Evolutionary conservation across 2,797 vertebrate species (phyloP).

Genomic region (Brachyalestes nurse): DNA sequence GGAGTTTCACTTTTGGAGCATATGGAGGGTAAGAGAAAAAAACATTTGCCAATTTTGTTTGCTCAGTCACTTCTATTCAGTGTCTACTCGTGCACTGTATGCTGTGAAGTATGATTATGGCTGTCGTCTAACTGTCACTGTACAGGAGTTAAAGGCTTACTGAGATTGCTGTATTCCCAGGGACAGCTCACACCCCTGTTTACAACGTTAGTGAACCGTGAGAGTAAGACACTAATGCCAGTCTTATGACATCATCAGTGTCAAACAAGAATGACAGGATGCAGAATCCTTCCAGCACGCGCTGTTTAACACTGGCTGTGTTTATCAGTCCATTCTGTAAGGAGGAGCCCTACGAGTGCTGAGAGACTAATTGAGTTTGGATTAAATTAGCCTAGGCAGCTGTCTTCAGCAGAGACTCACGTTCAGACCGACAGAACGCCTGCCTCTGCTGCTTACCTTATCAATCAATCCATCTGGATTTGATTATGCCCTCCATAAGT

Average conservation of each 20-base stretch:
- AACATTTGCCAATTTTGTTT: constrained; percentile 40
- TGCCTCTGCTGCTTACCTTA: constrained; percentile 44
- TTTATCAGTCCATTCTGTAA: constrained; percentile 26
- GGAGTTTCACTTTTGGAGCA: constrained; percentile 87
- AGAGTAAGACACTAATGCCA: constrained; percentile 9
- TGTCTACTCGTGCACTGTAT: constrained; percentile 1
- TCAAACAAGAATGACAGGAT: constrained; percentile 29
- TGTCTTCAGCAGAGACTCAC: constrained; percentile 44
- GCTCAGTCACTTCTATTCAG: constrained; percentile 31
- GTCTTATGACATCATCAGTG: constrained; percentile 25
- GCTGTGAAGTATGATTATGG: constrained; percentile 33
- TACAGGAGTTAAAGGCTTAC: background rate
- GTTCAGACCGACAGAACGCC: constrained; percentile 30
- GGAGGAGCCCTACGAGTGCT: constrained; percentile 29
- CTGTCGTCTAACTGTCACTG: constrained; percentile 9
- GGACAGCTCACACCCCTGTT: background rate
- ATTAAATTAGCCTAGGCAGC: constrained; percentile 40
- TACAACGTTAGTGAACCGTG: constrained; percentile 3
- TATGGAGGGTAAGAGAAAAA: constrained; percentile 82
- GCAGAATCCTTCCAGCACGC: background rate
- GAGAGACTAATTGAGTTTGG: constrained; percentile 38
- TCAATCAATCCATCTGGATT: constrained; percentile 42
- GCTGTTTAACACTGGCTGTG: constrained; percentile 3
- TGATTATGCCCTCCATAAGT: constrained; percentile 35
- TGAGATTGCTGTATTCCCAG: constrained; percentile 12